Evolutionary conservation across 2,888 invertebrate genomes (phyloP), one percentile per base, ranked within the genome.

Genomic region (Pristionchus arcanus): DNA sequence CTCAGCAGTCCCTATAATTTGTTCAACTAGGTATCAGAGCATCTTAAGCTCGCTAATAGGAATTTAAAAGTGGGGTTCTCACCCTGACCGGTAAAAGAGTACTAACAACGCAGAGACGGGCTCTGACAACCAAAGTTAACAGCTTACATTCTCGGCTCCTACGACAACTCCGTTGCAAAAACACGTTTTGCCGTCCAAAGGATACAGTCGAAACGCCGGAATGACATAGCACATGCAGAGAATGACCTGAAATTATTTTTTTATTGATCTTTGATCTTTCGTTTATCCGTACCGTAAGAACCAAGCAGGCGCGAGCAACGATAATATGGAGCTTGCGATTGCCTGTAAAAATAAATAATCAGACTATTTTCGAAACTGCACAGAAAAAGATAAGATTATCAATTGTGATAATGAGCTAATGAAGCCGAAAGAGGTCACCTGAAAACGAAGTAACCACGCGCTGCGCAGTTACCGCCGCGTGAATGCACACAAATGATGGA

Each of bases 401-500:
- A n/a, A n/a, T n/a, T n/a, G n/a, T n/a, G n/a, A n/a, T n/a, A n/a
- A n/a, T n/a, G n/a, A n/a, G n/a, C n/a, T n/a, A n/a, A n/a, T n/a
- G n/a, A n/a, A n/a, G n/a, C n/a, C n/a, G n/a, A n/a, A n/a, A n/a
- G n/a, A n/a, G n/a, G 15, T 42, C 9, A 77, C 77, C 77, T 25
- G 83, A 53, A 21, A 53, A 83, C 11, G 83, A 9, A 1, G 83
- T 83, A 2, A 83, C 55, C 0, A 83, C 55, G 0, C 83, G 53
- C 11, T 83, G 83, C 19, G 31, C 53, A 15, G 83, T 53, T 2
- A 55, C 55, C 2, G 53, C 31, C 1, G 55, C 53, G 28, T 83
- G 83, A 5, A 83, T 31, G 53, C 83, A 34, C 0, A 83, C 83
- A 83, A 83, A 83, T 19, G 53, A 55, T 0, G 83, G 83, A 55